Evolutionary conservation across 1,140 invertebrate genomes (phyloP).

Genomic region (Homalodisca vitripennis): DNA sequence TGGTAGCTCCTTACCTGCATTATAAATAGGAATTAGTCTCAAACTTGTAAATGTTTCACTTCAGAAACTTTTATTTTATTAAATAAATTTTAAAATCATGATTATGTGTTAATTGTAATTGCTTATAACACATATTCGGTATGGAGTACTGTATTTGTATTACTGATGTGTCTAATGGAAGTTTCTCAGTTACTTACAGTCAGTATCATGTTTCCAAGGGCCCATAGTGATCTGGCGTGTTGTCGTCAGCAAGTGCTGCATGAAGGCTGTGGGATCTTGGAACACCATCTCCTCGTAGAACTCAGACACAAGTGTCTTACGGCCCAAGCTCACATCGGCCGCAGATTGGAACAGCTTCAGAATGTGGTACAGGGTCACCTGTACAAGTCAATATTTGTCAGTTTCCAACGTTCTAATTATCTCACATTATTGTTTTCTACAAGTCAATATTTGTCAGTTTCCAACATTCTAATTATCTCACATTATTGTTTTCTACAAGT

Average conservation of each 20-base stretch:
- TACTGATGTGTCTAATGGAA: conserved; percentile 13
- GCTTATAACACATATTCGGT: too few relatives aligned
- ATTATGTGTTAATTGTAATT: background rate
- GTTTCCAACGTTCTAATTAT: too few relatives aligned
- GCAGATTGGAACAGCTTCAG: conserved; percentile 91
- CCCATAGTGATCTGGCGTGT: conserved; percentile 72
- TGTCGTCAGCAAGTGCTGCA: conserved; percentile 84
- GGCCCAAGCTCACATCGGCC: conserved; percentile 62
- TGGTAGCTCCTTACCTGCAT: too few relatives aligned
- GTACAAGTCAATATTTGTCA: too few relatives aligned
- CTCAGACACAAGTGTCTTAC: conserved; percentile 86
- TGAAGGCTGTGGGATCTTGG: conserved; percentile 90
- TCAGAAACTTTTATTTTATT: too few relatives aligned
- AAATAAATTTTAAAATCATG: background rate
- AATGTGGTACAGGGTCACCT: conserved; percentile 95
- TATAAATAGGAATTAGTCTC: too few relatives aligned
- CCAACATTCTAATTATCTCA: too few relatives aligned
- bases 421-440: too few relatives aligned
- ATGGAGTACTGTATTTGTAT: background rate
- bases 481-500: too few relatives aligned
- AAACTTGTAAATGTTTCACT: too few relatives aligned
- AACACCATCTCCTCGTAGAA: conserved; percentile 98
- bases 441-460: too few relatives aligned
- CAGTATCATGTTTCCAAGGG: conserved; percentile 82
- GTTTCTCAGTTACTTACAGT: conserved; percentile 68